Evolutionary conservation across 2,113 vertebrate genomes (phyloP).

Genomic region (Garra rufa): DNA sequence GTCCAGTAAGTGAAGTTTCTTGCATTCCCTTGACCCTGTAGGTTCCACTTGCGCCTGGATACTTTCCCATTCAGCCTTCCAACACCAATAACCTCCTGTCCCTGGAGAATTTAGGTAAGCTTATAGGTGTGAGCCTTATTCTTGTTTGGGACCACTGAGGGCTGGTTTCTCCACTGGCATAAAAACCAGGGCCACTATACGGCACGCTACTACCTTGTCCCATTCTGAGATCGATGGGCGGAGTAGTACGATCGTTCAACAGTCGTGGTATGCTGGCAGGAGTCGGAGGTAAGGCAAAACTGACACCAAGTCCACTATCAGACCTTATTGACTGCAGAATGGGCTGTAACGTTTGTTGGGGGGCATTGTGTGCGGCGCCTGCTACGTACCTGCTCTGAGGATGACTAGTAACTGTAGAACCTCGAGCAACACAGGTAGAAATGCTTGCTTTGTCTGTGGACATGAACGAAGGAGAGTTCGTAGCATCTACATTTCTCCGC

Average conservation of each 20-base stretch:
- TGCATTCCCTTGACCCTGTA: conserved; percentile 3
- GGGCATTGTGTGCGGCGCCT: background rate
- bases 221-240: background rate
- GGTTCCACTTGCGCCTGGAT: conserved; percentile 3
- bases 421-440: background rate
- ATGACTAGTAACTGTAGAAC: background rate
- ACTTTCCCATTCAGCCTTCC: conserved; percentile 6
- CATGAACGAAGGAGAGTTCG: background rate
- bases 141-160: background rate
- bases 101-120: background rate
- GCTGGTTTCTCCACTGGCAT: background rate
- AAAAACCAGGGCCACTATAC: background rate
- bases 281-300: background rate
- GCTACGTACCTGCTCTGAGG: background rate
- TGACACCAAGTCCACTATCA: background rate
- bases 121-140: background rate
- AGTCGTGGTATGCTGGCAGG: background rate
- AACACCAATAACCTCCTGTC: background rate
- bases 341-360: background rate
- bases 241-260: background rate
- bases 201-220: background rate
- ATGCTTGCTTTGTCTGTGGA: background rate
- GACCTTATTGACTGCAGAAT: background rate
- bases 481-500: background rate
- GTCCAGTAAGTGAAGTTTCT: background rate